phyloP scores from a whole-genome alignment of 2,113 vertebrate genomes.

The Chloropsis hardwickii region DNA sequence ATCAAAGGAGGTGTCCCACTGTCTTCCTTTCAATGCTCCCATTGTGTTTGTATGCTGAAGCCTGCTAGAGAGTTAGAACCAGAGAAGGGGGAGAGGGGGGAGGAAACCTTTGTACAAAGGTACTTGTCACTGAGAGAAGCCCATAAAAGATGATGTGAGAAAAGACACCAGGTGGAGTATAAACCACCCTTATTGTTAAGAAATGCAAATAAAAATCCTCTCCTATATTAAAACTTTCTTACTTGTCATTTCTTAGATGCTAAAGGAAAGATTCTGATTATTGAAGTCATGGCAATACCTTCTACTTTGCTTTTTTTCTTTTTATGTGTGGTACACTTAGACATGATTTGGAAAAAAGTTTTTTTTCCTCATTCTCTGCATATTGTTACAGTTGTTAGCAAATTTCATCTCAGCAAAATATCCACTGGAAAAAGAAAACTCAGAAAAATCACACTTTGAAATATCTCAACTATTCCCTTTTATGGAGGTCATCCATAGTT shows the following conservation, averaged over 20 bases:
- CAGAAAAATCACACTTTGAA: background rate
- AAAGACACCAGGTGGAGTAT: conserved; percentile 76
- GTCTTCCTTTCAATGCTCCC: conserved; percentile 78
- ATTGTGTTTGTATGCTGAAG: conserved; percentile 77
- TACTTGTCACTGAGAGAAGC: conserved; percentile 74
- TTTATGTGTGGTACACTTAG: background rate
- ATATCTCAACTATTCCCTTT: background rate
- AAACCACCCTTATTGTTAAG: conserved; percentile 63
- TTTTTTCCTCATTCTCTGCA: conserved; percentile 30
- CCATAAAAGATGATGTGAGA: conserved; percentile 70
- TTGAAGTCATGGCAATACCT: conserved; percentile 1
- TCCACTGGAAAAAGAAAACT: background rate
- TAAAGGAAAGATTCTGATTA: conserved; percentile 16
- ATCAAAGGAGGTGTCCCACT: conserved; percentile 79
- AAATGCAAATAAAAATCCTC: conserved; percentile 65
- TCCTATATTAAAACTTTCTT: conserved; percentile 49
- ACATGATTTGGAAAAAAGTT: background rate
- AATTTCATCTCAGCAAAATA: conserved; percentile 39
- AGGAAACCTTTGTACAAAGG: conserved; percentile 71
- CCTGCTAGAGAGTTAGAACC: conserved; percentile 69
- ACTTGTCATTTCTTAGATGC: conserved; percentile 56
- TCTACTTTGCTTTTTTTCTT: background rate
- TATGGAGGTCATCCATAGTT: background rate
- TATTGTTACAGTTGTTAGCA: background rate
- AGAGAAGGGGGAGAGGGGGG: conserved; percentile 15